phyloP scores from a whole-genome alignment of 2,113 vertebrate genomes.

The Petroica traversi region DNA sequence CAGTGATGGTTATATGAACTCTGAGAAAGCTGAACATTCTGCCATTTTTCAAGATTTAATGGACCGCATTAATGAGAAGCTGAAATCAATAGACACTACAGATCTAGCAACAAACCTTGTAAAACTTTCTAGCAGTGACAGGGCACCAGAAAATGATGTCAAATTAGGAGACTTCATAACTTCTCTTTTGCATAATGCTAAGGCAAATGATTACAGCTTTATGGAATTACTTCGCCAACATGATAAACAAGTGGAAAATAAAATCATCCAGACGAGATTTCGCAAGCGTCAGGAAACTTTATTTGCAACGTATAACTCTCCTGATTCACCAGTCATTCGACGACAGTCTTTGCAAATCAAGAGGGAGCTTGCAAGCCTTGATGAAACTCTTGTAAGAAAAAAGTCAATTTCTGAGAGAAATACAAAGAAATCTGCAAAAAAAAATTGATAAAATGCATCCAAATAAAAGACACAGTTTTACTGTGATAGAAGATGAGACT shows the following conservation, averaged over 20 bases:
- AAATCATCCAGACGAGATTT: slow-evolving; percentile 87
- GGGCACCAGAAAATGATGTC: slow-evolving; percentile 71
- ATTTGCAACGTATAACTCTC: slow-evolving; percentile 78
- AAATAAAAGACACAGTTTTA: slow-evolving; percentile 37
- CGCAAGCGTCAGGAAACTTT: slow-evolving; percentile 85
- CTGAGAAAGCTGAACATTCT: slow-evolving; percentile 73
- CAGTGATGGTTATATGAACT: slow-evolving; percentile 13
- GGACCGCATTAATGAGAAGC: slow-evolving; percentile 88
- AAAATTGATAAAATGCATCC: slow-evolving; percentile 16
- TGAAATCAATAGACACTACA: slow-evolving; percentile 86
- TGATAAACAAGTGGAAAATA: slow-evolving; percentile 80
- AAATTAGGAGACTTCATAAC: slow-evolving; percentile 89
- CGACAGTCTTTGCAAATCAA: slow-evolving; percentile 87
- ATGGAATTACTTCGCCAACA: slow-evolving; percentile 87
- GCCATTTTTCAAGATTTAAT: slow-evolving; percentile 85
- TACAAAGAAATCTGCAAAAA: slow-evolving; percentile 59
- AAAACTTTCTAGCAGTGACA: slow-evolving; percentile 73
- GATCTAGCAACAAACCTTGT: slow-evolving; percentile 75
- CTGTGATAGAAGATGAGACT: slow-evolving; percentile 30
- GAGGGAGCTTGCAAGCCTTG: slow-evolving; percentile 84
- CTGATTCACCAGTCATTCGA: slow-evolving; percentile 78
- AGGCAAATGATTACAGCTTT: slow-evolving; percentile 87
- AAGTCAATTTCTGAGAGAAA: slow-evolving; percentile 73
- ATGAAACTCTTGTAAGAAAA: slow-evolving; percentile 75
- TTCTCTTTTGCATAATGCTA: slow-evolving; percentile 84